These are phyloP conservation scores for Rosalia funebris DNA, from an alignment of 2,888 invertebrate species.

Conservation along the genomic window DNA sequence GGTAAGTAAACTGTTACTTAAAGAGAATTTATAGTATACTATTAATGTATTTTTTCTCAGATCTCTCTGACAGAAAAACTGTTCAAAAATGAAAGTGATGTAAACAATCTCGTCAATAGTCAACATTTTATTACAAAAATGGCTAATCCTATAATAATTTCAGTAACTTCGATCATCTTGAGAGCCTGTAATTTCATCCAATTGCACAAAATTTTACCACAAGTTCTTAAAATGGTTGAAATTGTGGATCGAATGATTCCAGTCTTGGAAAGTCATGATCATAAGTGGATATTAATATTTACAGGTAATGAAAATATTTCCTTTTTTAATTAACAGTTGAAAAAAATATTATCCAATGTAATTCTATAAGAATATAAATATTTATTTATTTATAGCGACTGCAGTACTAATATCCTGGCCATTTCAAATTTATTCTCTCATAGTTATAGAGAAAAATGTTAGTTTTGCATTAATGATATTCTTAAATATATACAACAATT, in stretches of 20 bases:
- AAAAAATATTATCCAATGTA: neutral
- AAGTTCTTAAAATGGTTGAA: neutral
- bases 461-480: neutral
- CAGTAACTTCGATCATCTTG: constrained; percentile 29
- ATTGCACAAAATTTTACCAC: constrained; percentile 29
- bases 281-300: neutral
- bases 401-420: neutral
- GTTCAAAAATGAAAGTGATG: neutral
- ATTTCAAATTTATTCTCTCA: neutral
- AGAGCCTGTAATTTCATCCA: constrained; percentile 29
- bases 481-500: constrained; percentile 4
- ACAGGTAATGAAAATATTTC: neutral
- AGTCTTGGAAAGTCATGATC: neutral
- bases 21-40: neutral
- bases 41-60: neutral
- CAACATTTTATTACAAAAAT: constrained; percentile 42
- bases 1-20: neutral
- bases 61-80: neutral
- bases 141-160: constrained; percentile 37
- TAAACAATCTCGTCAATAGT: constrained; percentile 1
- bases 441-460: neutral
- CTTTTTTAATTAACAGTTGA: neutral
- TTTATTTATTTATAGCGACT: neutral
- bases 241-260: neutral
- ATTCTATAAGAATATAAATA: no score